Evolutionary conservation across 2,888 invertebrate species (phyloP), one percentile per base, ranked within the genome.

Genomic region (Aelia acuminata): DNA sequence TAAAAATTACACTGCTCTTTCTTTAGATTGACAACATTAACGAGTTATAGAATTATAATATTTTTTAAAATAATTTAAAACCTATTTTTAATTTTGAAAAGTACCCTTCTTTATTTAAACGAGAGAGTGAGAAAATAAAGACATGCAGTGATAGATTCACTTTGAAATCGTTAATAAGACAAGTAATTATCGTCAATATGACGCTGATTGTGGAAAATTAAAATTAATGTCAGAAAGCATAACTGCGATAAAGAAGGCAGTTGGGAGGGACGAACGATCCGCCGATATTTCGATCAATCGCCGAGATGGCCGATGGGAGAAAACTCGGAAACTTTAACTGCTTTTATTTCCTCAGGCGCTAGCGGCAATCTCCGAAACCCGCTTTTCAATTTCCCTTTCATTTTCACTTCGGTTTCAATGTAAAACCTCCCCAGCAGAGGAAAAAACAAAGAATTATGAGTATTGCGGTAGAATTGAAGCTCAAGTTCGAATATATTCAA

Each of bases 381-480:
- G n/a, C 11, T 43, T 43, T 80, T 80, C 80, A 22, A 80, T 80
- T 80, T 80, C 80, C 80, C n/a, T 47, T 80, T 80, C 43, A 80
- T 43, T 80, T 80, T 47, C 80, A 80, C 43, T 80, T 80, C 80
- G 80, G 80, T 80, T 80, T 80, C 43, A 43, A n/a, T n/a, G 39
- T n/a, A 80, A 43, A 80, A 47, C 80, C 39, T 43, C 43, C n/a
- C n/a, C 39, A n/a, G 5, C 15, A 4, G 2, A 20, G 70, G 80
- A 22, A 15, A 43, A 80, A 80, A 80, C 80, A 39, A 80, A 10
- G 80, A 80, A 18, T 35, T 4, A 35, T 70, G 15, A 35, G 1
- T 20, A 18, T 70, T 5, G 35, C 5, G 26, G 5, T 3, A 26
- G 57, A 57, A 13, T 10, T 53, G 22, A 1, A 49, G 11, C 11